phyloP scores from a whole-genome alignment of 2,113 vertebrate species.

The Prietella phreatophila region DNA sequence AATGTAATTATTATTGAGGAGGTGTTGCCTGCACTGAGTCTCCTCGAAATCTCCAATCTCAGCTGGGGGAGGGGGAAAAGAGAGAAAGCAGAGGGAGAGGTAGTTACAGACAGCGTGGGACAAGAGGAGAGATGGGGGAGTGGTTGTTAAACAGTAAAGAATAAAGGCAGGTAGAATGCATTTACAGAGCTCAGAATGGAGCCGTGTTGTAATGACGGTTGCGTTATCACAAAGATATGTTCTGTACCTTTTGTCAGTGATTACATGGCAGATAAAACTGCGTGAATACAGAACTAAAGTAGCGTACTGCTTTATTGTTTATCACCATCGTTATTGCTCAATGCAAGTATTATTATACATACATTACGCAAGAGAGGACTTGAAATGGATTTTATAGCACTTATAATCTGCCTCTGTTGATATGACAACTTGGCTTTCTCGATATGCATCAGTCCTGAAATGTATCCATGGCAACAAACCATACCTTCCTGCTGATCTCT shows the following conservation, averaged over 20 bases:
- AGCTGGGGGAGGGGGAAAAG: constrained; percentile 67
- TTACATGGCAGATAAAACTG: constrained; percentile 26
- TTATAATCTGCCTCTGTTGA: not conserved
- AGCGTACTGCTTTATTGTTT: not conserved
- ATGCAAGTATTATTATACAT: not conserved
- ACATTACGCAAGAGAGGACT: not conserved
- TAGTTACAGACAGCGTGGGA: not conserved
- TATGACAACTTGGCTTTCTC: constrained; percentile 20
- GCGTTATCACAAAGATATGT: not conserved
- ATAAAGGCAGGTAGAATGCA: not conserved
- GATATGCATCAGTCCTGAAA: constrained; percentile 25
- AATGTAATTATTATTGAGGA: constrained; percentile 94
- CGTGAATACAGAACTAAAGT: not conserved
- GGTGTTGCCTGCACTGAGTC: constrained; percentile 87
- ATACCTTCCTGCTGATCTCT: constrained; percentile 53
- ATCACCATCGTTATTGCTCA: not conserved
- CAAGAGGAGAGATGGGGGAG: not conserved
- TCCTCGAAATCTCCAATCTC: constrained; percentile 99
- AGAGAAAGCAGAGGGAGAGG: not conserved
- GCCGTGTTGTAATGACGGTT: not conserved
- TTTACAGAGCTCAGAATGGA: not conserved
- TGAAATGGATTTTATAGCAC: constrained; percentile 3
- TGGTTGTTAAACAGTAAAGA: constrained; percentile 11
- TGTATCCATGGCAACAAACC: constrained; percentile 67
- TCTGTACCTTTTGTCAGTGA: constrained; percentile 20